Base-by-base conservation (phyloP, 23 tunicate genomes). In the Corella eumyota region DNA sequence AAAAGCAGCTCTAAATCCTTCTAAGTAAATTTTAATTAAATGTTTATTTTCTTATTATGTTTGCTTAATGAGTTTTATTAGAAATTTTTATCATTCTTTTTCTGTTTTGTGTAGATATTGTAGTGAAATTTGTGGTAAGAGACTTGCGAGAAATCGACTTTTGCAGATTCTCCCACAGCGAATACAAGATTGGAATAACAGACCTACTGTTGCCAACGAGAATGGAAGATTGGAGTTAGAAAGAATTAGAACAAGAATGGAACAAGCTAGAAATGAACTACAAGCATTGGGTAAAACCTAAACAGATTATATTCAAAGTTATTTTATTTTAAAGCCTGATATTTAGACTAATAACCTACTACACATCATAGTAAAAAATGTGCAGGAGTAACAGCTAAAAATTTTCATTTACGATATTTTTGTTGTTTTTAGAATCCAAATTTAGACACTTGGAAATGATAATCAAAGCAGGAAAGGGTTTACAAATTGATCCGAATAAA, bases 141-240 rank as follows among this genome's bases (percentile, higher is more conserved):
- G 67, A 22, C 60, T 77, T 2, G 95, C 95, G 3, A 67, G 85
- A 0, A 59, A 61, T 24, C 31, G 95, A 15, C 58, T 85, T 17
- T 26, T 51, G 20, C 69, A 57, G 29, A 85, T 85, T 5, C 30
- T 85, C 68, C 95, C 95, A 17, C 56, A 73, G 9, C 79, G 85
- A 33, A 75, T 77, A 5, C 74, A 71, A 48, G 79, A 85, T 29
- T 85, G 95, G 95, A 56, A 77, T 38, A 70, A 60, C 64, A 85
- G 80, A 1, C 79, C 95, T 1, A 77, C 95, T 4, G 83, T 85
- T 21, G 85, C 95, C 6, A 72, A 75, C 50, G 85, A 85, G 26
- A 80, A 60, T 19, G 95, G 95, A 1, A 68, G 76, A 34, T 64
- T 21, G 36, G 95, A 85, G 50, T 62, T 85, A 35, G 95, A 85